Evolutionary conservation across 2,113 vertebrate genomes (phyloP).

Genomic region (Myanophis thanlyinensis): DNA sequence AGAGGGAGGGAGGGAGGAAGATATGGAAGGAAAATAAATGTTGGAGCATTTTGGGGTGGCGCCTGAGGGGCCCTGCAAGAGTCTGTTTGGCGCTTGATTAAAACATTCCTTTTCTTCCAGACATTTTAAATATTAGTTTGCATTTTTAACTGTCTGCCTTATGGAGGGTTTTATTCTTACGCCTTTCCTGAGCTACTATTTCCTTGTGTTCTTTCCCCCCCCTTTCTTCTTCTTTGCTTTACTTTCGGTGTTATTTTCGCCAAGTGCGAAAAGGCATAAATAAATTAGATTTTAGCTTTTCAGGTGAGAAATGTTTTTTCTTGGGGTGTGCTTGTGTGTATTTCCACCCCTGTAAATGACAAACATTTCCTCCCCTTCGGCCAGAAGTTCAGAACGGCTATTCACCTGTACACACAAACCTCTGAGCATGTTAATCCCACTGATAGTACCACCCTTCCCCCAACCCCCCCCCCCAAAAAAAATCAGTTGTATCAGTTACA

Average conservation of each 20-base stretch:
- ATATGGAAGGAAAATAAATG: neutral
- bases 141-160: neutral
- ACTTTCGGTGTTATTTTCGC: neutral
- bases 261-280: neutral
- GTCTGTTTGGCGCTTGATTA: neutral
- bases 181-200: neutral
- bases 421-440: neutral
- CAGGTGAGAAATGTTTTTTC: neutral
- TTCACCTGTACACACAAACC: neutral
- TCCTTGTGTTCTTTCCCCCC: neutral
- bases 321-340: neutral
- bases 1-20: neutral
- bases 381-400: neutral
- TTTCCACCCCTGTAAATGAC: neutral
- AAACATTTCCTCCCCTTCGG: neutral
- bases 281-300: neutral
- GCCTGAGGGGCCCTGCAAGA: neutral
- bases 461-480: neutral
- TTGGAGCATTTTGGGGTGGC: neutral
- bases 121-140: neutral
- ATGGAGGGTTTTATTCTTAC: neutral
- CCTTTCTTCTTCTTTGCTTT: neutral
- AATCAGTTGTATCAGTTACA: neutral
- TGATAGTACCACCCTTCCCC: neutral
- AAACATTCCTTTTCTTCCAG: neutral